Base-by-base conservation (phyloP, 37 sponge, comb jelly and placozoan species). In the Aplysina aerophoba region DNA sequence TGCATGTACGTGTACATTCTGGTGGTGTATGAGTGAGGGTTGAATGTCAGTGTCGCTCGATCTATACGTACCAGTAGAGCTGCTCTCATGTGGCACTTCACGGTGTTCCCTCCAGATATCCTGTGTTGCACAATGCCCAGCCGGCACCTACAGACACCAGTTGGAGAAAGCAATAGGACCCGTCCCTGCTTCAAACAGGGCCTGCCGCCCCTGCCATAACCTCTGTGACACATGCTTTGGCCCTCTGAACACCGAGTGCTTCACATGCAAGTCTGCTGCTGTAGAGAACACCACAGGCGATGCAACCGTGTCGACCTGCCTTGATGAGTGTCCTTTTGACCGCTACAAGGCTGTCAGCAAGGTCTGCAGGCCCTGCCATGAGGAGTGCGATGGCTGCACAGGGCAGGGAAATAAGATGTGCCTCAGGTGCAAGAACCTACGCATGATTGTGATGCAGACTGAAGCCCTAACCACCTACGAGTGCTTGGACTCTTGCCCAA, bases 321-420 rank as follows among this genome's bases (percentile, higher is more conserved):
- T 71, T 44, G 60, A 35, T 56, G 57, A 21, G 17, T 75, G 78
- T 24, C 78, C 78, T 13, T 17, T 4, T 3, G 22, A 38, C 53
- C 25, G 20, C 78, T 75, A 50, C 53, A 39, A 13, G 15, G 78
- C 80, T 8, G 50, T 11, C 50, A 24, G 2, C 22, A 73, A 55
- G 57, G 56, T 75, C 20, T 88, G 89, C 57, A 39, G 60, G 1
- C 36, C 54, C 5, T 88, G 89, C 80, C 65, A 88, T 59, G 80
- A 83, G 75, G 84, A 88, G 55, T 88, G 89, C 28, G 59, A 62
- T 17, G 84, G 80, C 11, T 88, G 89, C 50, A 59, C 33, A 1
- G 89, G 89, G 5, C 30, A 25, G 30, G 79, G 71, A 3, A 40
- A 71, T 38, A 35, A 31, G 57, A 33, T 77, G n/a, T 88, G 89